Percentiles rank a stretch among this genome's conserved stretches.
These are phyloP conservation scores for Lithophane ornitopus DNA, from an alignment of 2,888 invertebrate species.

Conservation along the genomic window DNA sequence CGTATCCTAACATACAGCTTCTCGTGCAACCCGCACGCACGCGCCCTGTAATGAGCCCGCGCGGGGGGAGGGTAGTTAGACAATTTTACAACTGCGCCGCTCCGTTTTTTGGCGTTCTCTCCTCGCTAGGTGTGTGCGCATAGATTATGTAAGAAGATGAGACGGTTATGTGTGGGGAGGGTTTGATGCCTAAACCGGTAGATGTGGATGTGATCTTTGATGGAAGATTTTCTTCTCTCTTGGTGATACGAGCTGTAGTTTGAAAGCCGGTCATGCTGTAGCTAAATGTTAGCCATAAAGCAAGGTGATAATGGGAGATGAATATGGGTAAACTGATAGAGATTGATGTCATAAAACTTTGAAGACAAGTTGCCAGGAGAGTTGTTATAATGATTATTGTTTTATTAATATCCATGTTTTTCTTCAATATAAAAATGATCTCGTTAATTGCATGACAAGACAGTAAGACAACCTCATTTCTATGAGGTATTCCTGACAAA, in stretches of 20 bases:
- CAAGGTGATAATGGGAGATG: not conserved
- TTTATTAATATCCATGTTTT: not conserved
- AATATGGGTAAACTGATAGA: not conserved
- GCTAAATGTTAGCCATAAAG: not conserved
- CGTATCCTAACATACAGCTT: slow-evolving; percentile 64
- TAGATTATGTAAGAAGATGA: slow-evolving; percentile 76
- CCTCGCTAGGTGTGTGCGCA: slow-evolving; percentile 86
- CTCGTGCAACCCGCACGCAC: slow-evolving; percentile 79
- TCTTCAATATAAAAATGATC: not conserved
- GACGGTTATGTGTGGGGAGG: not conserved
- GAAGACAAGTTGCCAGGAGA: not conserved
- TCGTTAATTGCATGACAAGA: not conserved
- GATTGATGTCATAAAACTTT: not conserved
- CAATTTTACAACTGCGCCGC: slow-evolving; percentile 90
- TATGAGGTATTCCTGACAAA: not conserved
- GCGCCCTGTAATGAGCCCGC: slow-evolving; percentile 88
- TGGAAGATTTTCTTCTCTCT: not conserved
- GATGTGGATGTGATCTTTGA: no score
- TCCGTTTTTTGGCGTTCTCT: slow-evolving; percentile 89
- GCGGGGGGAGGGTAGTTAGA: slow-evolving; percentile 90
- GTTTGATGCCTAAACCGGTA: slow-evolving; percentile 53
- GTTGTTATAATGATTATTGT: no score
- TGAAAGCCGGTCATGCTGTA: not conserved
- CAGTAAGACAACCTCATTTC: not conserved
- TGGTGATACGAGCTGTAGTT: not conserved